Evolutionary conservation across 1,140 invertebrate species (phyloP), one percentile per base, ranked within the genome.

Genomic region (Helicorthomorpha holstii): DNA sequence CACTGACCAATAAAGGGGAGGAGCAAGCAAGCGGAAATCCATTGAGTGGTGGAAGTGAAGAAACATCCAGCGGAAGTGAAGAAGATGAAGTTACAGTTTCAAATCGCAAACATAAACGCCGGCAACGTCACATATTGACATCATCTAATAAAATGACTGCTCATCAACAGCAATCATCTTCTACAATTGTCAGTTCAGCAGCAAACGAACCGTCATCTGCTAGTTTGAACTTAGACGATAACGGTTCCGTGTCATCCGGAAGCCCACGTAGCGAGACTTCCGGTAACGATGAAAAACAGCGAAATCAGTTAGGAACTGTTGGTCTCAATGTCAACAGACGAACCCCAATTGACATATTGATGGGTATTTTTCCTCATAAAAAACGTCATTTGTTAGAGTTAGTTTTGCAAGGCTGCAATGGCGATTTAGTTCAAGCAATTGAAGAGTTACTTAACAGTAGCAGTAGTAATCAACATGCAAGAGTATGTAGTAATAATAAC

Each of bases 281-380:
- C n/a, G n/a, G n/a, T n/a, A n/a, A n/a, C n/a, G n/a, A n/a, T n/a
- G n/a, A n/a, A n/a, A n/a, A n/a, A n/a, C n/a, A n/a, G n/a, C n/a
- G n/a, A n/a, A n/a, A n/a, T n/a, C n/a, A n/a, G 16, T 34, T 16
- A 34, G 29, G 29, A 7, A 16, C 7, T 34, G 29, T 7, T 34
- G 29, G 29, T 34, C 7, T 34, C 16, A 16, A 16, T 34, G 29
- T 7, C 29, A 16, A 16, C 29, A 16, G 45, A 27, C 7, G 51
- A 2, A 60, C 58, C 19, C 63, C 82, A 1, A 68, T 94, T 26
- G 86, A 93, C 56, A 89, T 92, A 67, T 66, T 94, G 29, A 74
- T 79, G 3, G 77, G 85, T 44, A 69, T 94, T 2, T 95, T 94
- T 65, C 89, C 89, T 0, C 80, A 82, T 45, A 91, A 94, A 63